Base-by-base conservation (phyloP, 2,888 invertebrate genomes). In the Hylaea fasciaria region DNA sequence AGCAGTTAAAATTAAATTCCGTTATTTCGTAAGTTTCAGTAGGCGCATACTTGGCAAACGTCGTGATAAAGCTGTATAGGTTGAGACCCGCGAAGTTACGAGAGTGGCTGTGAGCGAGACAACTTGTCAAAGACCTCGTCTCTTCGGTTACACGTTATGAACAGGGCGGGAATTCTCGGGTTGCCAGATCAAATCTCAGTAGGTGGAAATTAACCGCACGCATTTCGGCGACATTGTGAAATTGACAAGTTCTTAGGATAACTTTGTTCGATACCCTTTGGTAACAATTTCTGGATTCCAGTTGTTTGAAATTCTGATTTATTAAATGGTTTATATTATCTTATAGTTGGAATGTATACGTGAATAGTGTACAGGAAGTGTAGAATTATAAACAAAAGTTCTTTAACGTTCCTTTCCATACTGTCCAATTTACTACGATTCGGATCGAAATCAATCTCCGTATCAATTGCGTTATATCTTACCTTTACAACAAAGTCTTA, bases 1-100 rank as follows among this genome's bases (percentile, higher is more conserved):
- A 39, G 35, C 52, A 35, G 72, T 70, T 77, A 68, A 75, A 78
- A 78, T 77, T 69, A 76, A 79, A 79, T 78, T 79, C 73, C 65
- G 58, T 62, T 63, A 72, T 57, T 57, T 54, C 52, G 44, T 60
- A 64, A 64, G 72, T 78, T 73, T 65, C 68, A 69, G 65, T 65
- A 66, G 68, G 66, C 51, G 65, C 67, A 76, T 80, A 76, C 78
- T 77, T 67, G 17, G 47, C 61, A 67, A 74, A 73, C 57, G 62
- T 60, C 62, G 66, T 53, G 53, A 43, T 5, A 22, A 22, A 44
- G 62, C 47, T 59, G 62, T 59, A 65, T 62, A 64, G 52, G 59
- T 53, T 68, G 64, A 52, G 67, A 69, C 70, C 70, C 60, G 5
- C 10, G 48, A 76, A 74, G 65, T 73, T 70, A 44, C 49, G 29